Conservation (phyloP, 1,140 invertebrate species). For the Manduca sexta region DNA sequence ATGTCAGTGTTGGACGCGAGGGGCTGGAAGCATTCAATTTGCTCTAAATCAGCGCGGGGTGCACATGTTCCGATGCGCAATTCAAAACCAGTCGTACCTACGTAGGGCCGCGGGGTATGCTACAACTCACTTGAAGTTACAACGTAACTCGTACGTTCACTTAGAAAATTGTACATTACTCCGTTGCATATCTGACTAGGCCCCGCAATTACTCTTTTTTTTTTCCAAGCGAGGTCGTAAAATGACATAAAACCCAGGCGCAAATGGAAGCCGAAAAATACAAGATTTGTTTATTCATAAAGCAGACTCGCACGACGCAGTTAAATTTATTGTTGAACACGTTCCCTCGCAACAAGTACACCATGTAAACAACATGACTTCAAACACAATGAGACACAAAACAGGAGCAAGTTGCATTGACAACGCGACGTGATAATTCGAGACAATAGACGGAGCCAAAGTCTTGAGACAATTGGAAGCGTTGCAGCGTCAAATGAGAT, state of each 20-base stretch:
- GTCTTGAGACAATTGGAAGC: slow-evolving; percentile 51
- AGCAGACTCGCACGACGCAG: too few species aligned
- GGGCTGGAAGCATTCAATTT: slow-evolving; percentile 48
- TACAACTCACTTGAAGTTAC: not conserved
- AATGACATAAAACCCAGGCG: too few species aligned
- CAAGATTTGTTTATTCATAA: too few species aligned
- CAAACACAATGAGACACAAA: slow-evolving; percentile 13
- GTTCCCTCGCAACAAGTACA: not conserved
- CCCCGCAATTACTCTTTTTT: too few species aligned
- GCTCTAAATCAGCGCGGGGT: slow-evolving; percentile 45
- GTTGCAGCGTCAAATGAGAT: slow-evolving; percentile 61
- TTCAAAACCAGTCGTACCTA: slow-evolving; percentile 47
- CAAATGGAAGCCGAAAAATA: too few species aligned
- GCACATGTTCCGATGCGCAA: slow-evolving; percentile 29
- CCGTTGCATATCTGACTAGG: too few species aligned
- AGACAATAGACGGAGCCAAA: slow-evolving; percentile 32
- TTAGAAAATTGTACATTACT: too few species aligned
- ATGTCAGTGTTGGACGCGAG: slow-evolving; percentile 26
- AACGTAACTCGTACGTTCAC: not conserved
- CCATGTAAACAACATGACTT: slow-evolving; percentile 8
- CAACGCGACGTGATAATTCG: slow-evolving; percentile 23
- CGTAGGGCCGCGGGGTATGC: slow-evolving; percentile 31
- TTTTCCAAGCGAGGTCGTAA: too few species aligned
- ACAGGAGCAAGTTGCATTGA: slow-evolving; percentile 19
- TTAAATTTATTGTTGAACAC: too few species aligned